Evolutionary conservation across 1,140 invertebrate genomes (phyloP).

Genomic region (Nixonia krombeini): DNA sequence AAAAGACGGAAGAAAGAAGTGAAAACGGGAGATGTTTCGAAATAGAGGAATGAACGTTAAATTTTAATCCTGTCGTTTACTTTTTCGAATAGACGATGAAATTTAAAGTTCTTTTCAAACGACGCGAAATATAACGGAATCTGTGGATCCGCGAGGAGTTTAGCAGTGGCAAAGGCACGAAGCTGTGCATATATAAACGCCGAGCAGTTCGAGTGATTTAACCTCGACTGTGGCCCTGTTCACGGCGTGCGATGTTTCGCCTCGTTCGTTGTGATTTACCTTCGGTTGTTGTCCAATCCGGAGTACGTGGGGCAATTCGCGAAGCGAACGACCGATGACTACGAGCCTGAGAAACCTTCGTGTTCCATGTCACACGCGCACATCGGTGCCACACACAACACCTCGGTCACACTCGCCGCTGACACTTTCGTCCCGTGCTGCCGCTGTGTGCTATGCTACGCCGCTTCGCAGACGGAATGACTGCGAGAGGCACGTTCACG

Average conservation of each 20-base stretch:
- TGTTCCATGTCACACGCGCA: constrained; percentile 1
- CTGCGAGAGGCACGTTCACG: too few species aligned
- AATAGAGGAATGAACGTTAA: too few species aligned
- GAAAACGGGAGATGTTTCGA: too few species aligned
- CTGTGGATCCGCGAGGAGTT: too few species aligned
- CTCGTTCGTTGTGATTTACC: neutral
- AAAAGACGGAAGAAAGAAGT: neutral
- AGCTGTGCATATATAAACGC: neutral
- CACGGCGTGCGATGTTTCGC: neutral
- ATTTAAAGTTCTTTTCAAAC: too few species aligned
- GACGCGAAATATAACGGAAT: too few species aligned
- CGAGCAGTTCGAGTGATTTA: constrained; percentile 1
- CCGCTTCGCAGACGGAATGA: too few species aligned
- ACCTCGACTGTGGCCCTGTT: constrained; percentile 3
- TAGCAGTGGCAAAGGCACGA: neutral
- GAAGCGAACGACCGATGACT: neutral
- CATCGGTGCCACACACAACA: neutral
- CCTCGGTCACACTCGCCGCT: neutral
- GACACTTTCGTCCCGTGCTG: too few species aligned
- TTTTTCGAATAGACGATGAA: too few species aligned
- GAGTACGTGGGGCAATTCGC: neutral
- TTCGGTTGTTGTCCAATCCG: neutral
- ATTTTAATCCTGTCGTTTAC: too few species aligned
- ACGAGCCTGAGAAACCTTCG: neutral
- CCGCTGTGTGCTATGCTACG: too few species aligned